Evolutionary conservation across 2,797 vertebrate genomes (phyloP).

Genomic region (Poeciliopsis presidionis): DNA sequence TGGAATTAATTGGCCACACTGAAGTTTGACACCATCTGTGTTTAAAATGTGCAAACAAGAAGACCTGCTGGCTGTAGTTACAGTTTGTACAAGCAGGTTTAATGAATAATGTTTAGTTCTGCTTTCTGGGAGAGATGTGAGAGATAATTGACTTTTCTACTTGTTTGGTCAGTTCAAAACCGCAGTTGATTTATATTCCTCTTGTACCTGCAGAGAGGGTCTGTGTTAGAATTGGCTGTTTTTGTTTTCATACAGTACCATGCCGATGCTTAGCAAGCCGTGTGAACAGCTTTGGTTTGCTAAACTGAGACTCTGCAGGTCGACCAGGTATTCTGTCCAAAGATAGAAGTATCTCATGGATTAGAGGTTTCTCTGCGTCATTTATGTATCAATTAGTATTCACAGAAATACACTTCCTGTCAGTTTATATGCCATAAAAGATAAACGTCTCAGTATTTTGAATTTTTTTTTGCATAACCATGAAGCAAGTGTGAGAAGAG

Average conservation of each 20-base stretch:
- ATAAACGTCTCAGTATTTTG: neutral
- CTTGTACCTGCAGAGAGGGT: slow-evolving; percentile 1
- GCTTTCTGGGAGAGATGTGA: neutral
- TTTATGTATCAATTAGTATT: slow-evolving; percentile 30
- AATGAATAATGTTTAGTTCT: neutral
- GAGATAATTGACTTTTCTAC: neutral
- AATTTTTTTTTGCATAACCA: neutral
- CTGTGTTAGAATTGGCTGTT: neutral
- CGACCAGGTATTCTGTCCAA: neutral
- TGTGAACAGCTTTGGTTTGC: neutral
- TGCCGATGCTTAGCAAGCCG: neutral
- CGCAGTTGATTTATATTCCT: neutral
- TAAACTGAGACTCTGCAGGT: neutral
- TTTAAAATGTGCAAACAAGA: neutral
- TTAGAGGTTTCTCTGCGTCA: slow-evolving; percentile 1
- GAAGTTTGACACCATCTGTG: slow-evolving; percentile 4
- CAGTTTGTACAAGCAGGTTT: neutral
- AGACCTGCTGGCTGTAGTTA: neutral
- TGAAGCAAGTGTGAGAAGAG: neutral
- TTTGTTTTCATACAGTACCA: neutral
- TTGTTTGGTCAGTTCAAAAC: neutral
- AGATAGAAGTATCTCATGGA: neutral
- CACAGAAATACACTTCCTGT: slow-evolving; percentile 6
- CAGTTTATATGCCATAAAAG: neutral
- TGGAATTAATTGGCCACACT: slow-evolving; percentile 17